Evolutionary conservation across 1,140 invertebrate genomes (phyloP).

Genomic region (Platorchestia sp.): DNA sequence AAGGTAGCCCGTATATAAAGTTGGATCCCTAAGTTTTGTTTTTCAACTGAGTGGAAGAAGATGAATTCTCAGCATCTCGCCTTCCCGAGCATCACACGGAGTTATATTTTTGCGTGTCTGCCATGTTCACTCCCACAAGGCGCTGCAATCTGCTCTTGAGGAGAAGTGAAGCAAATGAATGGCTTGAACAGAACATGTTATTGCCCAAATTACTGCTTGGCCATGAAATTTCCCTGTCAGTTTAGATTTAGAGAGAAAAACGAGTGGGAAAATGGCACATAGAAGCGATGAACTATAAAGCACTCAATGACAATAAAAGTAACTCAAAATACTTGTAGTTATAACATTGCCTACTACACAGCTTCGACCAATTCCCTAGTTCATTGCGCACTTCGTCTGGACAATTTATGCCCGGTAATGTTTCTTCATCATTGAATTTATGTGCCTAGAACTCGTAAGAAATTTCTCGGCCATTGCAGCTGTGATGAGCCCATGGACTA

Average conservation of each 20-base stretch:
- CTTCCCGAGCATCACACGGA: not conserved
- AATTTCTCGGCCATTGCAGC: not conserved
- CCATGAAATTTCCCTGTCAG: not conserved
- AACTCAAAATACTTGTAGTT: not conserved
- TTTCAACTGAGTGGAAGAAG: no score
- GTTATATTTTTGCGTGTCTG: not conserved
- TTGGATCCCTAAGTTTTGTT: no score
- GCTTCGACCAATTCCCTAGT: not conserved
- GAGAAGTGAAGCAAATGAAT: not conserved
- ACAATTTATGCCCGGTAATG: not conserved
- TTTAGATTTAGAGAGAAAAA: not conserved
- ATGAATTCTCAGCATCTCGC: no score
- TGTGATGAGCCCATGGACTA: not conserved
- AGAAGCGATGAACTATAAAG: not conserved
- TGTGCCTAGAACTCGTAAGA: not conserved
- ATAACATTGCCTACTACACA: not conserved
- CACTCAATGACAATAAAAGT: not conserved
- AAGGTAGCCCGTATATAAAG: no score
- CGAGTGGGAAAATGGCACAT: not conserved
- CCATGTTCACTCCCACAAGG: not conserved
- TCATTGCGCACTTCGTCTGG: not conserved
- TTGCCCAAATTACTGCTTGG: not conserved
- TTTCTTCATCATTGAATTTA: constrained; percentile 1
- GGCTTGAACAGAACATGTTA: not conserved
- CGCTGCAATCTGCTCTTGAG: not conserved